Base-by-base conservation (phyloP, 2,888 invertebrate genomes). In the Uloborus plumipes region DNA sequence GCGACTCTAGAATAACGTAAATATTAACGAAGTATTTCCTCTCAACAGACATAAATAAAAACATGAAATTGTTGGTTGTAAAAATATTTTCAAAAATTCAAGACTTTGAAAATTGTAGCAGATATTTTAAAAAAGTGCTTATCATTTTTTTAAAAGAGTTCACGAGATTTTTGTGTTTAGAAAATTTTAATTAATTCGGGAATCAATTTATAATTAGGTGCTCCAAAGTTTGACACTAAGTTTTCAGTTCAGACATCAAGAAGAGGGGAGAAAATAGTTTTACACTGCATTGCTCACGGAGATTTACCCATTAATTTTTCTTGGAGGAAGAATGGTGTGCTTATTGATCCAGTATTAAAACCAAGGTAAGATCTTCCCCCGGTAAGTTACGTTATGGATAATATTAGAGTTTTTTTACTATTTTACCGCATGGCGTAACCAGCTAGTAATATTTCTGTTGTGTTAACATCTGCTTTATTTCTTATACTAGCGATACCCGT, bases 221-320 rank as follows among this genome's bases (percentile, higher is more conserved):
- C 81, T 51, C 81, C 81, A 14, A 75, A 76, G 55, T 82, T 82
- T 22, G 75, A 70, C 13, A 61, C 81, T 2, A 82, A 82, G 20
- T 82, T 82, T 59, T 65, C 64, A 6, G 55, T 67, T 22, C 20
- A 75, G 14, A 72, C 75, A 15, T 39, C 65, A 9, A 69, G 79
- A 58, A 79, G 73, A 58, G 84, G 84, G 14, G 79, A 84, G 22
- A 79, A 66, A 22, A 66, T 77, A 0, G 22, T 22, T 7, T 18
- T 84, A 15, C 39, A 50, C 18, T 84, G 84, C 39, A 59, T 55
- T 47, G 65, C 84, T 7, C 50, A 66, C 18, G 86, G 86, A 18
- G 86, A 86, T 67, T 50, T 77, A 31, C 86, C 86, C 18, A 84
- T 86, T 71, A 76, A 72, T 15, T 85, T 86, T 58, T 67, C 78